Percentiles rank a stretch among this genome's conserved stretches.
phyloP scores from a whole-genome alignment of 2,888 invertebrate genomes.

The Drosophila subquinaria region DNA sequence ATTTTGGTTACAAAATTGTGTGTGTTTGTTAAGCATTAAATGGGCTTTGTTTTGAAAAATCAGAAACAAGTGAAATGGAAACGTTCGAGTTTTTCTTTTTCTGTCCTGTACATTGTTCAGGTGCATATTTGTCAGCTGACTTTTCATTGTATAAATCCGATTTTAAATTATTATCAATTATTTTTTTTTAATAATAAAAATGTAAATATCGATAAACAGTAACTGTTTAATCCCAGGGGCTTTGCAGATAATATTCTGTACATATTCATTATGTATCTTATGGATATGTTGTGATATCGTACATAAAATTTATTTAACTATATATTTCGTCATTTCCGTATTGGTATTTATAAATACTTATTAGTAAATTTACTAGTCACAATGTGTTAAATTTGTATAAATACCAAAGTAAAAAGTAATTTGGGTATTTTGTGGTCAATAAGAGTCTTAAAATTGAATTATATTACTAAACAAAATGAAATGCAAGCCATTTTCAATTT shows the following conservation, averaged over 20 bases:
- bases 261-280: not conserved
- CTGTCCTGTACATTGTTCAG: slow-evolving; percentile 19
- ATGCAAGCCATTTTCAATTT: slow-evolving; percentile 14
- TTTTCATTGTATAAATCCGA: not conserved
- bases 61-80: slow-evolving; percentile 27
- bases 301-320: too few species aligned
- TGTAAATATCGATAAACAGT: not conserved
- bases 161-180: too few species aligned
- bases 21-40: slow-evolving; percentile 25
- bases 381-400: too few species aligned
- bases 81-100: slow-evolving; percentile 7
- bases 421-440: not conserved
- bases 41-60: slow-evolving; percentile 19
- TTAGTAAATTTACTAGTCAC: too few species aligned
- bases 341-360: too few species aligned
- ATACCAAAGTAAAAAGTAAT: not conserved
- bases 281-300: not conserved
- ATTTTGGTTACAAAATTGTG: slow-evolving; percentile 31
- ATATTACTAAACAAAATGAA: not conserved
- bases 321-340: too few species aligned
- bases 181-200: too few species aligned
- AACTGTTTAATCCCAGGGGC: not conserved
- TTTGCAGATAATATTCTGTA: not conserved
- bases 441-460: not conserved
- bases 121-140: not conserved